Base-by-base conservation (phyloP, 2,797 vertebrate genomes). In the Benthosema pterotum region DNA sequence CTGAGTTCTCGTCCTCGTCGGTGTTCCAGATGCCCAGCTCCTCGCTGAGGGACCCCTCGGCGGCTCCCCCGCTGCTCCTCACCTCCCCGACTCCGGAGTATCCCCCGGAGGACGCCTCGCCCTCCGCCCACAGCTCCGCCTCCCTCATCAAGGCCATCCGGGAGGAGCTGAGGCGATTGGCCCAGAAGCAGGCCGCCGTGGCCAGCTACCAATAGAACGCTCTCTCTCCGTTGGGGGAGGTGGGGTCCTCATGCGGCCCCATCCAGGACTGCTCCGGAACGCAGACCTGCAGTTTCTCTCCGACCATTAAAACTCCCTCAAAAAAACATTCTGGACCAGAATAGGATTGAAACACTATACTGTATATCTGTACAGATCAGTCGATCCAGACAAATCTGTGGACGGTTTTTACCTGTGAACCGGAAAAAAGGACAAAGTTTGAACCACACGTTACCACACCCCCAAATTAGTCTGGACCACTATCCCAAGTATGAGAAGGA, bases 121-220 rank as follows among this genome's bases (percentile, higher is more conserved):
- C 95, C 38, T 94, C 96, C 0, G 81, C 95, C 65, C 96, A 97
- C 83, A 97, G 96, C 1, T 99, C 97, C 0, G 95, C 97, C 69
- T 99, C 97, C 11, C 96, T 99, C 57, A 99, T 99, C 84, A 98
- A 98, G 93, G 96, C 97, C 15, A 99, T 99, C 85, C 92, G 97
- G 59, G 97, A 99, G 93, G 97, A 99, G 87, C 94, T 99, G 43
- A 94, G 97, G 11, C 95, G 96, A 22, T 93, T 99, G 53, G 98
- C 97, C 69, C 97, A 97, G 90, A 99, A 98, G 89, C 97, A 99
- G 89, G 92, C 90, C 4, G 65, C 93, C 5, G 92, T 95, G 64
- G 93, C 94, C 69, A 93, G 91, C 89, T 97, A 97, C 90, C 95
- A 95, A 18, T 90, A 86, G 74, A 69, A 72, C 25, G 42, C 92